Evolutionary conservation across 2,797 vertebrate genomes (phyloP), one percentile per base, ranked within the genome.

Genomic region (Sebastes paucispinis): DNA sequence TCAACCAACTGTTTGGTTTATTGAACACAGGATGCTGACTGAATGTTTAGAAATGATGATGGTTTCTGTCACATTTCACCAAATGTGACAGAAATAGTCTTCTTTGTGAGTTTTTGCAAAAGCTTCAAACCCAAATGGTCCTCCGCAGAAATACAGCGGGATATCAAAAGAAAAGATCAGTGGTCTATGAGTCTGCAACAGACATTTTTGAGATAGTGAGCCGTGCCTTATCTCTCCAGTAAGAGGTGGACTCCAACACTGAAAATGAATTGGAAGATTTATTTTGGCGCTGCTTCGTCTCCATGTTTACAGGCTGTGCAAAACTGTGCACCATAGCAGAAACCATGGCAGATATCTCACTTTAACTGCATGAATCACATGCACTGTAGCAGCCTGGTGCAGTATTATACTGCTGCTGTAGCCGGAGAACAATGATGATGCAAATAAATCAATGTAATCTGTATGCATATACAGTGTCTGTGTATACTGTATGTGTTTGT

Each of bases 221-320:
- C 34, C 5, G 77, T 22, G 27, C 55, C 50, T 80, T 72, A 54
- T 87, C 85, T 76, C 27, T 29, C 71, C 4, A 3, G 77, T 47
- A 78, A 79, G 60, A 87, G 59, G 12, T 52, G 54, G 77, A 85
- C 58, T 73, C 69, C 73, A 71, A 54, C 74, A 66, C 18, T 58
- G 74, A 67, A 73, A 76, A 79, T 31, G 3, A 87, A 80, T 39
- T 74, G 60, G 32, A 79, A 65, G 69, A 84, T 83, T 79, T 86
- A 84, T 78, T 74, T 83, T 34, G 31, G 43, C 34, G 52, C 67
- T 39, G 76, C 75, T 89, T 84, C 63, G 58, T 83, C 62, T 58
- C 64, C 8, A 2, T 27, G 67, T 81, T 73, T 73, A 68, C 65
- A 77, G 77, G 69, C 80, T 10, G 18, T 25, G 69, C 55, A 77